Evolutionary conservation across 2,113 vertebrate species (phyloP).

Genomic region (Bucco capensis): DNA sequence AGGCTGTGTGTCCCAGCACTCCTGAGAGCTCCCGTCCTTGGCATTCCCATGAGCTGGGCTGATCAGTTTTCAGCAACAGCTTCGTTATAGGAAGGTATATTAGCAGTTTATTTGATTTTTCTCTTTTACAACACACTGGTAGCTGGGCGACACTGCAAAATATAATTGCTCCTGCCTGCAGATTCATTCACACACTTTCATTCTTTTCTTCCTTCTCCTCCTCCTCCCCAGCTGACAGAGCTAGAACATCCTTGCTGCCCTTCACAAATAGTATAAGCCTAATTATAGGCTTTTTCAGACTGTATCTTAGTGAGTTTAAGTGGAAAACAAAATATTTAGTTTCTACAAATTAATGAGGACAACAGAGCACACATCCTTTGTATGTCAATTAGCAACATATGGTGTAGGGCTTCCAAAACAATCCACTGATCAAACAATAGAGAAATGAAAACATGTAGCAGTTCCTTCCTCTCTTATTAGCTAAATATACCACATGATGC

Average conservation of each 20-base stretch:
- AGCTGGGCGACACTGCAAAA: slow-evolving; percentile 5
- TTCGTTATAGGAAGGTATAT: neutral
- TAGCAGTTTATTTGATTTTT: slow-evolving; percentile 9
- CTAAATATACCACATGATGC: neutral
- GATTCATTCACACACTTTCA: neutral
- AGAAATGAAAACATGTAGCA: slow-evolving; percentile 28
- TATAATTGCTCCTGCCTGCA: neutral
- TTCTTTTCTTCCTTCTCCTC: slow-evolving; percentile 19
- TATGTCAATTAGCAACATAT: slow-evolving; percentile 66
- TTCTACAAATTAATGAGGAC: slow-evolving; percentile 62
- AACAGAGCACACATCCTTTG: slow-evolving; percentile 38
- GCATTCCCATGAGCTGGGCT: neutral
- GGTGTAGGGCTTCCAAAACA: slow-evolving; percentile 46
- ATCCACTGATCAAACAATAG: slow-evolving; percentile 60
- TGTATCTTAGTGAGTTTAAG: slow-evolving; percentile 31
- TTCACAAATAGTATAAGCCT: slow-evolving; percentile 21
- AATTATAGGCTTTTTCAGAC: slow-evolving; percentile 27
- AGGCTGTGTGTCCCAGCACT: neutral
- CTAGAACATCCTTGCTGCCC: neutral
- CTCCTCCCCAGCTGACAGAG: slow-evolving; percentile 10
- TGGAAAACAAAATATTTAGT: slow-evolving; percentile 61
- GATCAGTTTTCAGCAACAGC: neutral
- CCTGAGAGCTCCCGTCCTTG: neutral
- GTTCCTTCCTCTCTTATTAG: neutral
- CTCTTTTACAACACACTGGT: neutral